These are phyloP conservation scores for Dorcus hopei DNA, from an alignment of 2,888 invertebrate genomes.

Conservation along the genomic window DNA sequence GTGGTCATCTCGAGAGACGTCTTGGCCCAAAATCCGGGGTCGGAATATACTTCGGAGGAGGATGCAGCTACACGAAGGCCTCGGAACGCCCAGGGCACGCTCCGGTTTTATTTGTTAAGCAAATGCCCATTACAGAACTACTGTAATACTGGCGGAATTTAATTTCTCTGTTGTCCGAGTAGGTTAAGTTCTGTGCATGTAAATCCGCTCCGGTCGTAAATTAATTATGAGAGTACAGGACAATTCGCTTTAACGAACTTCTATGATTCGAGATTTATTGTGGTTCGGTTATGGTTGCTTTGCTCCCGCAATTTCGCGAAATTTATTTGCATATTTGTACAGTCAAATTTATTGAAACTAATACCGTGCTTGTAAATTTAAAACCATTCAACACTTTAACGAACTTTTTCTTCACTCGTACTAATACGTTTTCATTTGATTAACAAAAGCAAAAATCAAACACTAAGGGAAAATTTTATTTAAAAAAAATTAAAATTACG, in stretches of 20 bases:
- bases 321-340: background rate
- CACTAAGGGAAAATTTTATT: too few species aligned
- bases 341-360: background rate
- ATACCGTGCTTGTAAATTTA: background rate
- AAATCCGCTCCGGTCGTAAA: constrained; percentile 48
- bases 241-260: constrained; percentile 49
- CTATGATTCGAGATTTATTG: constrained; percentile 47
- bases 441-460: too few species aligned
- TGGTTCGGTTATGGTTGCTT: constrained; percentile 6
- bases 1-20: constrained; percentile 6
- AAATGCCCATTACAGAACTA: constrained; percentile 45
- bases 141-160: constrained; percentile 42
- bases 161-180: constrained; percentile 51
- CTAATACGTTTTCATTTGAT: too few species aligned
- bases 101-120: constrained; percentile 47
- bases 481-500: too few species aligned
- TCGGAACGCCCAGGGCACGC: constrained; percentile 8
- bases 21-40: background rate
- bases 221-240: constrained; percentile 46
- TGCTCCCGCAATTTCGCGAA: background rate
- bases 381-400: too few species aligned
- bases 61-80: background rate
- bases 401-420: too few species aligned
- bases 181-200: constrained; percentile 50
- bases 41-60: too few species aligned